A percentile compares a stretch with the other conserved stretches of the same genome.
phyloP scores from a whole-genome alignment of 2,888 invertebrate species.

The Trissonchulus latispiculum region DNA sequence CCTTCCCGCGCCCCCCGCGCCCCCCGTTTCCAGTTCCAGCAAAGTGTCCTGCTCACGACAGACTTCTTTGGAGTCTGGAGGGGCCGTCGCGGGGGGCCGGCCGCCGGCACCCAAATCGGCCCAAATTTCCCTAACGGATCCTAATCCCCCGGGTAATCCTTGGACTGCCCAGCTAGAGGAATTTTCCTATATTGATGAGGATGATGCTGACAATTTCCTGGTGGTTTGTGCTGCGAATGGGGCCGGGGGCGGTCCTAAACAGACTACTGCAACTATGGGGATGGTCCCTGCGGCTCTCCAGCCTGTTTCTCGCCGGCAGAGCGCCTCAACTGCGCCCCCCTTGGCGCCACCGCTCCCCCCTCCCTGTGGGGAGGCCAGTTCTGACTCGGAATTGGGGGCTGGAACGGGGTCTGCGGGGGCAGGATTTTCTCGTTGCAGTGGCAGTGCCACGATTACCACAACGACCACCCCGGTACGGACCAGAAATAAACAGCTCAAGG shows the following conservation, averaged over 20 bases:
- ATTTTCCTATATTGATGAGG: constrained; percentile 28
- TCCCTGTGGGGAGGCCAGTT: no score
- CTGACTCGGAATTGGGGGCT: no score
- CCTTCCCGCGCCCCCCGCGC: constrained; percentile 24
- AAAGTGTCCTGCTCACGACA: background rate
- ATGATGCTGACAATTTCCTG: no score
- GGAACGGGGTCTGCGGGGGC: no score
- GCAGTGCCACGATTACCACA: background rate
- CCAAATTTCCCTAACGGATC: background rate
- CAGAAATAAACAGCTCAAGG: constrained; percentile 27
- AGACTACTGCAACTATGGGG: no score
- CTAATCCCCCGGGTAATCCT: background rate
- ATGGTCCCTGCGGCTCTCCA: no score
- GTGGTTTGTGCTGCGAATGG: no score
- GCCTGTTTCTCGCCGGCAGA: no score
- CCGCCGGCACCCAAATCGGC: background rate
- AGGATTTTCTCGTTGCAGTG: no score
- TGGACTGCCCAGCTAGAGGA: constrained; percentile 1
- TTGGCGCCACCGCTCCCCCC: no score
- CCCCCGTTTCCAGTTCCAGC: constrained; percentile 28
- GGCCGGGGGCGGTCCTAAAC: no score
- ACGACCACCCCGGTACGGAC: constrained; percentile 12
- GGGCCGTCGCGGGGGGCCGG: background rate
- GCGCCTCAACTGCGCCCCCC: no score
- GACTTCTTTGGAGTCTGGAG: background rate